Base-by-base conservation (phyloP, 2,113 vertebrate genomes). In the Paramisgurnus dabryanus region DNA sequence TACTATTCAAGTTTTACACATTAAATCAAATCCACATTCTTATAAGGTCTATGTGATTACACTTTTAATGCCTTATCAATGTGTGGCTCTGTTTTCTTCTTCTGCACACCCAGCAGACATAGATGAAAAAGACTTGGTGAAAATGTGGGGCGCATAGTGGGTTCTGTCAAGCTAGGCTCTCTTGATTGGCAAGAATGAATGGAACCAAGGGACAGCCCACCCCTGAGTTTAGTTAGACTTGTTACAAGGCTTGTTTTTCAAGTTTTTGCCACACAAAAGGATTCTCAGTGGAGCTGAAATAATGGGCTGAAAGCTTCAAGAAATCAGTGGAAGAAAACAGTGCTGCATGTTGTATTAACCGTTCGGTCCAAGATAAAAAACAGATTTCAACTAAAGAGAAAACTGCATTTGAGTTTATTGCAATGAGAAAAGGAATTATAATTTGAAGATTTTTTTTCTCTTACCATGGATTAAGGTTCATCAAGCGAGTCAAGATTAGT, bases 211-310 rank as follows among this genome's bases (percentile, higher is more conserved):
- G 84, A 73, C 57, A 27, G 49, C 64, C 78, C 50, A 47, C 58
- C 68, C 49, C n/a, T 15, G 53, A 68, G 74, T 71, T 80, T 61
- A 81, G 58, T 83, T 67, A 78, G 43, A 13, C 58, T 64, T 61
- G 61, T 71, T 79, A 74, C 50, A 22, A 65, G 34, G 65, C 70
- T 81, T 80, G 64, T 83, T 79, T 85, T 80, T 74, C 43, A 47
- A 68, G 49, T 74, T 63, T 72, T 63, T 61, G 45, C 22, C 64
- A 65, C 63, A 66, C 61, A 61, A 70, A 53, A 81, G 68, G 58
- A 75, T 45, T 80, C 71, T 82, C 67, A 77, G 40, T 47, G 71
- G 75, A 70, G 79, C 57, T 27, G 49, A 74, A 75, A 80, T 81
- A 78, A 83, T 74, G n/a, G 50, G n/a, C 70, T 61, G 63, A 74